Conservation (phyloP, 2,888 invertebrate genomes). For the Sipha maydis region DNA sequence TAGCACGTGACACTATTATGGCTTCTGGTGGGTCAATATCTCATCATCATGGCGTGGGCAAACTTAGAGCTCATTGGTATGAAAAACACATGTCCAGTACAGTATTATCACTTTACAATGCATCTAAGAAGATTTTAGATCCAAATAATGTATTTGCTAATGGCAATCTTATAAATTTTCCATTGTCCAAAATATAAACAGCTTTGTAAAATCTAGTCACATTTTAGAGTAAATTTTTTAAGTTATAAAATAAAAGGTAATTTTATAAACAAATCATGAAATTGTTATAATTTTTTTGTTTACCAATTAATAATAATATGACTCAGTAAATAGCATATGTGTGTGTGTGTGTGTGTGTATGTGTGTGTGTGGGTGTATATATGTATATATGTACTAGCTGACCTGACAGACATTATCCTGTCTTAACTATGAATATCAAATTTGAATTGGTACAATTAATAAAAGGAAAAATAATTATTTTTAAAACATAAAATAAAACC, state of each 20-base stretch:
- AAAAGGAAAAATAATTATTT: too few relatives aligned
- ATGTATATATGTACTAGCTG: too few relatives aligned
- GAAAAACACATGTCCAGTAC: conserved; percentile 81
- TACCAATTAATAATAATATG: too few relatives aligned
- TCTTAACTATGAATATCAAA: too few relatives aligned
- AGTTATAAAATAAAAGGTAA: conserved; percentile 25
- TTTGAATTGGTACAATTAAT: too few relatives aligned
- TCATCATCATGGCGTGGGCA: conserved; percentile 97
- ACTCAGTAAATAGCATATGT: too few relatives aligned
- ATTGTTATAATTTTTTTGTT: background rate
- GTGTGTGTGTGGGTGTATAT: too few relatives aligned
- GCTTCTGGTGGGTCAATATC: conserved; percentile 91
- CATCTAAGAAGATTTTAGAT: conserved; percentile 88
- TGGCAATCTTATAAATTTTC: conserved; percentile 76
- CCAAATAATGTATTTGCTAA: conserved; percentile 94
- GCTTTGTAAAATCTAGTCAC: conserved; percentile 25
- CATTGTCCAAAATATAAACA: conserved; percentile 40
- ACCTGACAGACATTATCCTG: too few relatives aligned
- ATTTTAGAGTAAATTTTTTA: conserved; percentile 4
- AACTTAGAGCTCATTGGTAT: conserved; percentile 89
- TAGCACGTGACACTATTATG: conserved; percentile 91
- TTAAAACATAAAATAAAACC: too few relatives aligned
- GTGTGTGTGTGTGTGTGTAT: too few relatives aligned
- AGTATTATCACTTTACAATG: conserved; percentile 80
- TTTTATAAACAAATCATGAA: conserved; percentile 11